phyloP scores from a whole-genome alignment of 2,113 vertebrate genomes.

The Psittacara wagleri region DNA sequence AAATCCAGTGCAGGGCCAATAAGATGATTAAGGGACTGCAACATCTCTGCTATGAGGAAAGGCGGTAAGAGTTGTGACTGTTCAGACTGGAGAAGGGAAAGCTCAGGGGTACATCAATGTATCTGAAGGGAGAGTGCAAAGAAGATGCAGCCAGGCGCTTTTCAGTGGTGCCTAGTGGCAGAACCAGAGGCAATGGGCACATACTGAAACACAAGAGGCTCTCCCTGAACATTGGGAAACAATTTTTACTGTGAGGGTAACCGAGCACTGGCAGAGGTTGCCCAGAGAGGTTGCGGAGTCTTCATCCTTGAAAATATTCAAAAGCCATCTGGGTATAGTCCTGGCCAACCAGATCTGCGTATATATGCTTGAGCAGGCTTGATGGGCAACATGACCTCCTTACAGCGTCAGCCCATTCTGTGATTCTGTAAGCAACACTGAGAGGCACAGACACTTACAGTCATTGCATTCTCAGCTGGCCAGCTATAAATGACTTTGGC shows the following conservation, averaged over 20 bases:
- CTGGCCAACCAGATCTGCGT: rapidly evolving
- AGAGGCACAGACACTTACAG: neutral
- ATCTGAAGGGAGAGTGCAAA: neutral
- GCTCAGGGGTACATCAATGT: neutral
- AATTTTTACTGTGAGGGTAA: neutral
- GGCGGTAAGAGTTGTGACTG: neutral
- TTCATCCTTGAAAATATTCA: neutral
- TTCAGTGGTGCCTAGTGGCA: neutral
- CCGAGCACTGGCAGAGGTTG: rapidly evolving
- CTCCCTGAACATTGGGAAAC: neutral
- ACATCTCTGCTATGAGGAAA: neutral
- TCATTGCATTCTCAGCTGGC: neutral
- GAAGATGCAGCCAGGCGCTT: neutral
- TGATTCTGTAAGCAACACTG: neutral
- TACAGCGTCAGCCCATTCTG: neutral
- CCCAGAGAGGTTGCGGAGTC: neutral
- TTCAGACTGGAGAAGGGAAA: neutral
- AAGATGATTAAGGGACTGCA: neutral
- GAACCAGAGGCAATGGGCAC: neutral
- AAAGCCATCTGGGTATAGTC: neutral
- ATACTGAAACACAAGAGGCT: neutral
- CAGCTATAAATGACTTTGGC: neutral
- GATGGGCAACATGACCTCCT: neutral
- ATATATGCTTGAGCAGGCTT: neutral
- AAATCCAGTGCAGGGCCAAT: neutral